Base-by-base conservation (phyloP, 2,797 vertebrate genomes). In the Microchirus variegatus region DNA sequence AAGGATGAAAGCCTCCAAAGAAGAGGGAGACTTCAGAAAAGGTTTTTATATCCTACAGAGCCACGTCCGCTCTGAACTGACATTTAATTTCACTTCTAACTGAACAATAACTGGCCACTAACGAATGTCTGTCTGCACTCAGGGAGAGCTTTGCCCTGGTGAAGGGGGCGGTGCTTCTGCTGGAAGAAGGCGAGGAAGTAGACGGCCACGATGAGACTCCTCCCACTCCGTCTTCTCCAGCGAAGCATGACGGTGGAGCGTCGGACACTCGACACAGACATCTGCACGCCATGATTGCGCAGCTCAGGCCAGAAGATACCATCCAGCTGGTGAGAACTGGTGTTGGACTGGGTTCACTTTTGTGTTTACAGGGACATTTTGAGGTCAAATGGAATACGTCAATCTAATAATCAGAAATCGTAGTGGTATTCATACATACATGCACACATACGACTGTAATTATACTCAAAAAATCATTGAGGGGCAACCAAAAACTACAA, bases 121-220 rank as follows among this genome's bases (percentile, higher is more conserved):
- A 62, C 18, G 17, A 31, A 15, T 55, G 9, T 45, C 22, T 59
- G 46, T 42, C 31, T 15, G 5, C 58, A 37, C 54, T 3, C 73
- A 98, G 97, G 87, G 96, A 98, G 90, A 99, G 96, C 82, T 99
- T 99, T 17, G 96, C 95, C 0, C 87, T 97, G 17, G 94, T 98
- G 17, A 95, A 94, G 42, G 97, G 96, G 36, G 95, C 95, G 0
- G 95, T 94, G 5, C 90, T 95, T 50, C 89, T 96, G 62, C 90
- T 99, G 51, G 95, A 95, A 3, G 94, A 95, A 0, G 92, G 81
- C 14, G 88, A 92, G 41, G 81, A 86, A 35, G 90, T 80, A 41
- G 81, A 49, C 9, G 46, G 61, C 3, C 47, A 72, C 0, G 83
- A 89, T 50, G 90, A 87, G 35, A 64, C 70, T 0, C 41, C 63